Conservation (phyloP, 2,888 invertebrate genomes). For the Mythimna vitellina region DNA sequence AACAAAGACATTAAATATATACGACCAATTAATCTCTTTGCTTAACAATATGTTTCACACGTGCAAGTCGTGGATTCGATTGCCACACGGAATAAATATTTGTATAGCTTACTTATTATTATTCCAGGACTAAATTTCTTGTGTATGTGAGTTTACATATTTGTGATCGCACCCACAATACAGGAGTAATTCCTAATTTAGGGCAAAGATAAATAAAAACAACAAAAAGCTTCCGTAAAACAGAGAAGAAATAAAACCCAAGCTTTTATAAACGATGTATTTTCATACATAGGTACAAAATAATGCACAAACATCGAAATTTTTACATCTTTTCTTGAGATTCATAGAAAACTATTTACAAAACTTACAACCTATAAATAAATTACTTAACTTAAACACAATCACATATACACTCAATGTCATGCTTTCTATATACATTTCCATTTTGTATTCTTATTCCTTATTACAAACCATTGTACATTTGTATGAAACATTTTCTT, state of each 20-base stretch:
- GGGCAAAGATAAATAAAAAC: too few relatives aligned
- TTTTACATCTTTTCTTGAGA: background rate
- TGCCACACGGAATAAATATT: too few relatives aligned
- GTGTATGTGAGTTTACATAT: too few relatives aligned
- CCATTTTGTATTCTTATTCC: slow-evolving; percentile 58
- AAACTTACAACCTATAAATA: slow-evolving; percentile 24
- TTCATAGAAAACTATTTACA: slow-evolving; percentile 52
- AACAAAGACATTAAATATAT: too few relatives aligned
- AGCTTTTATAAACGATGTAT: background rate
- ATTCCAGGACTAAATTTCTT: too few relatives aligned
- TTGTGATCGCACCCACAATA: too few relatives aligned
- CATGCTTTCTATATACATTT: background rate
- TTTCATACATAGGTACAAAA: background rate
- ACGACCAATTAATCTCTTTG: too few relatives aligned
- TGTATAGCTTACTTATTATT: too few relatives aligned
- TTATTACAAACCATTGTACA: slow-evolving; percentile 83
- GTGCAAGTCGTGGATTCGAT: too few relatives aligned
- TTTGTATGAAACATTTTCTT: slow-evolving; percentile 82
- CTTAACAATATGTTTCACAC: too few relatives aligned
- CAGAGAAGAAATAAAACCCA: background rate
- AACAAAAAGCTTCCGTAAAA: background rate
- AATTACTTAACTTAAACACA: slow-evolving; percentile 11
- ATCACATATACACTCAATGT: slow-evolving; percentile 13
- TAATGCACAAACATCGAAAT: background rate
- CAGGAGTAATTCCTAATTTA: too few relatives aligned